Evolutionary conservation across 2,797 vertebrate genomes (phyloP).

Genomic region (Enteromius paludinosus): DNA sequence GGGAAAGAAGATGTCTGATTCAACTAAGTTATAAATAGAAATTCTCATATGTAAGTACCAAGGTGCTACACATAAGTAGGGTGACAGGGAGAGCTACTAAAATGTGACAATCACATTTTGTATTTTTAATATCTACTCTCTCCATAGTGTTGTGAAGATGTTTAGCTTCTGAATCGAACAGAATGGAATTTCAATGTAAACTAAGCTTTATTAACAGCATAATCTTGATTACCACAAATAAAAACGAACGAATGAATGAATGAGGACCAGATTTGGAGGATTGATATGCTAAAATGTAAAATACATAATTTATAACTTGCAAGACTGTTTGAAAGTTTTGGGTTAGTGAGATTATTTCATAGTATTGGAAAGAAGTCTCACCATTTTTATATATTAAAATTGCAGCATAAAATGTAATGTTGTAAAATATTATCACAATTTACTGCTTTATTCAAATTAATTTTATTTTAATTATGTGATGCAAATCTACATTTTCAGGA

Average conservation of each 20-base stretch:
- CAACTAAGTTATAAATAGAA: neutral
- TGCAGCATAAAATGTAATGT: neutral
- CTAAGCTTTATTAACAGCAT: neutral
- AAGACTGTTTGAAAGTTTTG: neutral
- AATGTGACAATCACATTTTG: neutral
- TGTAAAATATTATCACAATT: no score
- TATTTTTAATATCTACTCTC: neutral
- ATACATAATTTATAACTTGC: neutral
- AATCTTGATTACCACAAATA: neutral
- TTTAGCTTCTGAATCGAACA: neutral
- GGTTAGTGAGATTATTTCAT: neutral
- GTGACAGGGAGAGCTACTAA: neutral
- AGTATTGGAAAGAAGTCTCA: neutral
- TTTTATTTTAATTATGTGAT: neutral
- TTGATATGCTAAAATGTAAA: neutral
- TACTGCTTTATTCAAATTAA: neutral
- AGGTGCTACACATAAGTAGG: neutral
- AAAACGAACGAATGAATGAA: neutral
- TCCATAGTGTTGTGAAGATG: neutral
- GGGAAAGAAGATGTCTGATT: slow-evolving; percentile 31
- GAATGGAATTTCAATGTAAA: neutral
- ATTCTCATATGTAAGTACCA: neutral
- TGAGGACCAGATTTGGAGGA: neutral
- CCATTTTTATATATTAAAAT: neutral
- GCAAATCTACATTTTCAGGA: neutral